Evolutionary conservation across 1,140 invertebrate species (phyloP).

Genomic region (Pachypeltis micranthus): DNA sequence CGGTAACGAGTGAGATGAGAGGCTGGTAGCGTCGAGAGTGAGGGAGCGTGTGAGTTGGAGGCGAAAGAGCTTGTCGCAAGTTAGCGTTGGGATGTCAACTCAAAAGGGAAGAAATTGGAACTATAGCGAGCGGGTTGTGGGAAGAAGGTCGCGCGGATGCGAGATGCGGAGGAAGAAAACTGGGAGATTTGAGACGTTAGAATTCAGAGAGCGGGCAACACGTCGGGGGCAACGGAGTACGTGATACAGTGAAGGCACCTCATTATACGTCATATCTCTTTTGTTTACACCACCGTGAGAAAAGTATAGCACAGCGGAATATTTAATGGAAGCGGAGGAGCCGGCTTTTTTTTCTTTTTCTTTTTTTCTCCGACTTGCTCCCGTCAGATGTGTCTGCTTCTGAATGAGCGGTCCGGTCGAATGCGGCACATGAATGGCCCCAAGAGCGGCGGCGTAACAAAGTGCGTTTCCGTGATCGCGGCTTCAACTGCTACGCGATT

Average conservation of each 20-base stretch:
- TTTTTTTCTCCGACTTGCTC: neutral
- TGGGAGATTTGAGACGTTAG: neutral
- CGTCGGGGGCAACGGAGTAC: constrained; percentile 1
- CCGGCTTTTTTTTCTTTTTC: constrained; percentile 5
- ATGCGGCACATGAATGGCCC: constrained; percentile 2
- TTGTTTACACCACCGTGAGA: constrained; percentile 8
- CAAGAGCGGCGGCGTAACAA: too few species aligned
- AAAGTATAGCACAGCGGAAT: constrained; percentile 8
- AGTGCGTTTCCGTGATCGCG: too few species aligned
- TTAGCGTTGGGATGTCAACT: neutral
- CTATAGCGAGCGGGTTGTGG: neutral
- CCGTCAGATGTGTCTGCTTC: neutral
- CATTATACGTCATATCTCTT: constrained; percentile 9
- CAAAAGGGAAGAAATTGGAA: neutral
- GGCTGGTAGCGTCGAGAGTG: too few species aligned
- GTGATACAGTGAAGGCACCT: neutral
- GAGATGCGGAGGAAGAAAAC: neutral
- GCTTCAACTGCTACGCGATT: too few species aligned
- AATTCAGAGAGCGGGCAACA: constrained; percentile 2
- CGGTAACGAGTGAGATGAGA: too few species aligned
- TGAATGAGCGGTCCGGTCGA: too few species aligned
- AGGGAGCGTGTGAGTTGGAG: neutral
- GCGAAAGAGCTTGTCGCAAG: neutral
- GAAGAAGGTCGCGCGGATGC: constrained; percentile 8
- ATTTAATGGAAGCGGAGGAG: neutral